A percentile compares a stretch with the other conserved stretches of the same genome.
These are phyloP conservation scores for Charina bottae DNA, from an alignment of 2,113 vertebrate genomes.

Conservation along the genomic window DNA sequence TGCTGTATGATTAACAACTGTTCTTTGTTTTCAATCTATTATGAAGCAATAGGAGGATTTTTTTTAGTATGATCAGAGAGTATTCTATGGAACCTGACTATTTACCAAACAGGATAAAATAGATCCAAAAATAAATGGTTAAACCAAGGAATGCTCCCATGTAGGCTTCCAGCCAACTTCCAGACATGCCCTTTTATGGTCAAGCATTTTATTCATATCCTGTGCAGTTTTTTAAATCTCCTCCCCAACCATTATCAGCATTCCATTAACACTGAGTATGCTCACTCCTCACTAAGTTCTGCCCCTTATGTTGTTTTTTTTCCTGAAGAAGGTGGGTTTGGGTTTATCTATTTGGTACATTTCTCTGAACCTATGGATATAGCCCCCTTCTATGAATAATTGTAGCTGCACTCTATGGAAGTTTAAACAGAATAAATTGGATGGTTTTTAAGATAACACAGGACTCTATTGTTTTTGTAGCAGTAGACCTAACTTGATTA, in stretches of 20 bases:
- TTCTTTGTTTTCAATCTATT: not conserved
- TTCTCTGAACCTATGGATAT: not conserved
- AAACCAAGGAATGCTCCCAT: not conserved
- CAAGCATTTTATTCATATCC: not conserved
- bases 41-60: not conserved
- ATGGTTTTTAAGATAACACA: not conserved
- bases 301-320: not conserved
- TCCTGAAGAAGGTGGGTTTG: not conserved
- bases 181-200: not conserved
- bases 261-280: not conserved
- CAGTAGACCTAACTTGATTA: not conserved
- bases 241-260: not conserved
- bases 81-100: not conserved
- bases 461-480: not conserved
- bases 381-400: not conserved
- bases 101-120: not conserved
- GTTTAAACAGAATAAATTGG: not conserved
- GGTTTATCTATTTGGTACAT: not conserved
- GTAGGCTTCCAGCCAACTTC: not conserved
- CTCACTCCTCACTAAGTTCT: not conserved
- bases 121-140: not conserved
- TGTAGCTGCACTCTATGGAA: not conserved
- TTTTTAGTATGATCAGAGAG: not conserved
- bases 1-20: not conserved
- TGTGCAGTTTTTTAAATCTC: not conserved